A percentile compares a stretch with the other conserved stretches of the same genome.
Conservation (phyloP, 2,888 invertebrate species). For the Anodontia alba region DNA sequence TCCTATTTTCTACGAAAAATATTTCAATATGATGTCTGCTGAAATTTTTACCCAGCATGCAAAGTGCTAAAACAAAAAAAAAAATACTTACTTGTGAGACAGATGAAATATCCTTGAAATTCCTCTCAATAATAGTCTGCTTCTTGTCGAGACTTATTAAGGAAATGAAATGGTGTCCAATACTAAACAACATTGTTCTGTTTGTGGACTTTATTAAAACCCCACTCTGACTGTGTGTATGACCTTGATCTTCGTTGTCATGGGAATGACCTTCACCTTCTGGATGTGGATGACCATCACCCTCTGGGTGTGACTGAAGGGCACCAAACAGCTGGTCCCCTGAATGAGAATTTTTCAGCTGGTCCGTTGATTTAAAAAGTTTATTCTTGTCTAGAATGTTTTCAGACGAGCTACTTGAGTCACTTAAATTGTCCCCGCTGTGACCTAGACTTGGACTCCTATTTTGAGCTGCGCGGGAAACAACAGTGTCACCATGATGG, state of each 20-base stretch:
- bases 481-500: constrained; percentile 33
- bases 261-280: constrained; percentile 37
- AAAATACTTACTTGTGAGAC: constrained; percentile 89
- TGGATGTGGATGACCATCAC: constrained; percentile 32
- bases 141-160: constrained; percentile 97
- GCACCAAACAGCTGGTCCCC: constrained; percentile 49
- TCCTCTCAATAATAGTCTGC: constrained; percentile 93
- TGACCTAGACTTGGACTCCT: constrained; percentile 25
- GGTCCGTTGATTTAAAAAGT: constrained; percentile 29
- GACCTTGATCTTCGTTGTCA: constrained; percentile 36
- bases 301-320: constrained; percentile 25
- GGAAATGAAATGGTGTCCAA: constrained; percentile 93
- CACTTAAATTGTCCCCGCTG: constrained; percentile 55
- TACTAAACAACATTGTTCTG: constrained; percentile 96
- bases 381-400: constrained; percentile 43
- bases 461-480: not conserved
- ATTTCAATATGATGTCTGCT: too few relatives aligned
- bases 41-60: too few relatives aligned
- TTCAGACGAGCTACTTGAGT: constrained; percentile 68
- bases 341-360: constrained; percentile 32
- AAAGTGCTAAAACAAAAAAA: too few relatives aligned
- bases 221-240: constrained; percentile 47
- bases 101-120: constrained; percentile 94
- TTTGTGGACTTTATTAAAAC: constrained; percentile 82
- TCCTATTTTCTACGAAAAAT: too few relatives aligned